Conservation (phyloP, 2,113 vertebrate species). For the Cygnus atratus region DNA sequence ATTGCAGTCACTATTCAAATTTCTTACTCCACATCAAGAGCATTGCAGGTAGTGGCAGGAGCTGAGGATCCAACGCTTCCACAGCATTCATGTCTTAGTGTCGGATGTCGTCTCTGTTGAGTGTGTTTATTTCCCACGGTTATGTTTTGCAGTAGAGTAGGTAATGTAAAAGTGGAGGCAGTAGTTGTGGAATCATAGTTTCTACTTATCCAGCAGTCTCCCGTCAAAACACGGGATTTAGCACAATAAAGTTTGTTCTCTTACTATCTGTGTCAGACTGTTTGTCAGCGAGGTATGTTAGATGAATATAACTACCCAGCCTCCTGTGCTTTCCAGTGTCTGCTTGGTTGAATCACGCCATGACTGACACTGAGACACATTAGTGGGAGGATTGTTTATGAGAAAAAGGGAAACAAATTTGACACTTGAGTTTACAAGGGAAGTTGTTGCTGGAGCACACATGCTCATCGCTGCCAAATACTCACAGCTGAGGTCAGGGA, state of each 20-base stretch:
- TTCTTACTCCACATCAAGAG: neutral
- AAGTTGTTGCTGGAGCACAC: neutral
- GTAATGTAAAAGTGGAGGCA: neutral
- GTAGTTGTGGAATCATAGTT: neutral
- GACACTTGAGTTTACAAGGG: conserved; percentile 38
- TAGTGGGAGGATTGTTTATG: conserved; percentile 53
- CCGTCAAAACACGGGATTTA: neutral
- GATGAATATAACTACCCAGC: neutral
- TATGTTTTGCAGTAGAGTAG: neutral
- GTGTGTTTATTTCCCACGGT: neutral
- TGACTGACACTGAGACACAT: neutral
- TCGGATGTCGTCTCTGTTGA: neutral
- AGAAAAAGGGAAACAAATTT: conserved; percentile 51
- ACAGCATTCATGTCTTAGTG: neutral
- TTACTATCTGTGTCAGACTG: neutral
- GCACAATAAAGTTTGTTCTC: neutral
- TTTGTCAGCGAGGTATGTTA: neutral
- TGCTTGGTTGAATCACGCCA: neutral
- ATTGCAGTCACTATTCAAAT: neutral
- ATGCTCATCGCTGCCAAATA: neutral
- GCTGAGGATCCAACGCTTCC: neutral
- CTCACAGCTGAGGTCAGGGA: neutral
- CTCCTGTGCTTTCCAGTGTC: neutral
- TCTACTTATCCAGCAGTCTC: neutral
- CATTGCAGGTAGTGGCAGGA: neutral